Percentiles rank a stretch among this genome's conserved stretches.
Conservation (phyloP, 2,888 invertebrate genomes). For the Griposia aprilina region DNA sequence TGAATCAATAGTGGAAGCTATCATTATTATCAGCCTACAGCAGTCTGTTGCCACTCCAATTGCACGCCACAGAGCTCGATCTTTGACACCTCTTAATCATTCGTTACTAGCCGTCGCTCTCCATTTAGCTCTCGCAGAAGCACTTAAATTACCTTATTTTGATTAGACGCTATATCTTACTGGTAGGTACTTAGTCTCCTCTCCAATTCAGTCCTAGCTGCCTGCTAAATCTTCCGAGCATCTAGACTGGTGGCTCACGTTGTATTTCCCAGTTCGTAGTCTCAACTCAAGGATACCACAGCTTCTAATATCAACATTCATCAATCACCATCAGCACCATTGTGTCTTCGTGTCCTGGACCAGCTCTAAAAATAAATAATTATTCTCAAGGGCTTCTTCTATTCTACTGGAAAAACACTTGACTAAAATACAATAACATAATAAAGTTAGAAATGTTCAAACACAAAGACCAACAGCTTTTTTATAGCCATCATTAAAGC, state of each 20-base stretch:
- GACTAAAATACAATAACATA: conserved; percentile 11
- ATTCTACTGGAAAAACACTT: conserved; percentile 26
- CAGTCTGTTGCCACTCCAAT: too few species aligned
- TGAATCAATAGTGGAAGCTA: background rate
- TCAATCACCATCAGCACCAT: background rate
- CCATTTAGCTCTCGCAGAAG: background rate
- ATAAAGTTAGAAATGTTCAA: conserved; percentile 32
- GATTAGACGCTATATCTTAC: background rate
- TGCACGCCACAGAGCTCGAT: background rate
- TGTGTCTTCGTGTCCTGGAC: too few species aligned
- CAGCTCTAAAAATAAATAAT: background rate
- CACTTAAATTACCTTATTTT: background rate
- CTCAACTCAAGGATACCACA: background rate
- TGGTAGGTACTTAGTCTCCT: background rate
- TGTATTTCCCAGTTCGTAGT: too few species aligned
- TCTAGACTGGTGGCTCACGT: background rate
- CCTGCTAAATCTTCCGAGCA: too few species aligned
- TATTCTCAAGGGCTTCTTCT: conserved; percentile 9
- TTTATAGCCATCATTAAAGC: conserved; percentile 48
- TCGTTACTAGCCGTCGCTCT: background rate
- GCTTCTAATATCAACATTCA: background rate
- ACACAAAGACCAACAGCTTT: conserved; percentile 30
- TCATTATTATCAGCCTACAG: background rate
- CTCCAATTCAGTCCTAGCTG: background rate
- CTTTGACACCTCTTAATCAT: too few species aligned